phyloP scores from a whole-genome alignment of 2,888 invertebrate species.

The Cheilosia grossa region DNA sequence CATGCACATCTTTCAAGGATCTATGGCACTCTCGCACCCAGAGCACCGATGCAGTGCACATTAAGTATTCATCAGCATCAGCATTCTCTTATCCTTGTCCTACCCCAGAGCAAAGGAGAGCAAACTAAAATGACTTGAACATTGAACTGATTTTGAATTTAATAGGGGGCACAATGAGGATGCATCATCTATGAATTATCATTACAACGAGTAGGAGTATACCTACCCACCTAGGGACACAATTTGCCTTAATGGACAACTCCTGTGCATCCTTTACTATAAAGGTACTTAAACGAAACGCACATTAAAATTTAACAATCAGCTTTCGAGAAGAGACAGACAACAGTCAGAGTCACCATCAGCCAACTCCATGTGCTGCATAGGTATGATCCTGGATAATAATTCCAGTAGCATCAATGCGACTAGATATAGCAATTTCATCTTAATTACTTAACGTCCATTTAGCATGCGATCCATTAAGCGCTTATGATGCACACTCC shows the following conservation, averaged over 20 bases:
- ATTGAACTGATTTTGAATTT: slow-evolving; percentile 47
- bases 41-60: slow-evolving; percentile 3
- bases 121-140: slow-evolving; percentile 31
- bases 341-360: slow-evolving; percentile 3
- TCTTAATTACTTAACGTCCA: slow-evolving; percentile 66
- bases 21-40: slow-evolving; percentile 3
- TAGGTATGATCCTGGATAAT: not conserved
- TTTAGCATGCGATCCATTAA: slow-evolving; percentile 63
- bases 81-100: not conserved
- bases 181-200: slow-evolving; percentile 16
- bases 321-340: slow-evolving; percentile 27
- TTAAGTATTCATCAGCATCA: slow-evolving; percentile 40
- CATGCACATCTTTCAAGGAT: slow-evolving; percentile 7
- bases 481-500: slow-evolving; percentile 51
- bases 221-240: not conserved
- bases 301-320: slow-evolving; percentile 45
- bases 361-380: not conserved
- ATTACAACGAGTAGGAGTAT: not conserved
- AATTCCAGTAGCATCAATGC: slow-evolving; percentile 16
- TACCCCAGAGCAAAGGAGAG: slow-evolving; percentile 12
- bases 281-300: slow-evolving; percentile 34
- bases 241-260: slow-evolving; percentile 34
- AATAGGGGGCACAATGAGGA: slow-evolving; percentile 14
- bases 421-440: slow-evolving; percentile 50
- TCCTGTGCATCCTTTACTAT: slow-evolving; percentile 32